Evolutionary conservation across 2,888 invertebrate genomes (phyloP), one percentile per base, ranked within the genome.

Genomic region (Orgyia antiqua): DNA sequence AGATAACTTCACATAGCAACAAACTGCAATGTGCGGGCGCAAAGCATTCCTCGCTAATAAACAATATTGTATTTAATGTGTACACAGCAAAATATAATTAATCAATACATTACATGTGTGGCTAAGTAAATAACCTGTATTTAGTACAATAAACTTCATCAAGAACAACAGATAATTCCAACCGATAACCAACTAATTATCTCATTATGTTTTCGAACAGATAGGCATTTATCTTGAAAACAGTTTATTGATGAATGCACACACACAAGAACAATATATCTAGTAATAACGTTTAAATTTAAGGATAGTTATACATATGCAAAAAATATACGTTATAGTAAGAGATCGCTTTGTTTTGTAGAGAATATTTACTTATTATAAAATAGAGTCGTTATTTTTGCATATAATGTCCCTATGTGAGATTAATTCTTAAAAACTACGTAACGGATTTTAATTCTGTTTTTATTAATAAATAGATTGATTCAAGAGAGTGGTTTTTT

Each of bases 111-210:
- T 58, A 52, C 59, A 62, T 53, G 53, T 53, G 55, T 58, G 58
- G 58, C 51, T 45, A 55, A 68, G 78, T 73, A 73, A 80, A 79
- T 69, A 79, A 82, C 77, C 79, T 73, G 63, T 64, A 83, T 74
- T 61, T 72, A 49, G 83, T 62, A 60, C 82, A 75, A 78, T 73
- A 80, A 79, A 79, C 83, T 72, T 58, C 72, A 79, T 72, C 75
- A 79, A 77, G 78, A 75, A 71, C 82, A 55, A 48, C 47, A 63
- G 66, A 73, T 74, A 66, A 66, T 62, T 64, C 51, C 66, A 63
- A 58, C 60, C 58, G 66, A 74, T 77, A 67, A 66, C 64, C 71
- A 66, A 71, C 59, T 62, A 68, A 69, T 76, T 75, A 75, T 78
- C 69, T 70, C 59, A 71, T 72, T 73, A 68, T 67, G 65, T 68